phyloP scores from a whole-genome alignment of 2,797 vertebrate genomes.

The Sebastes reedi region DNA sequence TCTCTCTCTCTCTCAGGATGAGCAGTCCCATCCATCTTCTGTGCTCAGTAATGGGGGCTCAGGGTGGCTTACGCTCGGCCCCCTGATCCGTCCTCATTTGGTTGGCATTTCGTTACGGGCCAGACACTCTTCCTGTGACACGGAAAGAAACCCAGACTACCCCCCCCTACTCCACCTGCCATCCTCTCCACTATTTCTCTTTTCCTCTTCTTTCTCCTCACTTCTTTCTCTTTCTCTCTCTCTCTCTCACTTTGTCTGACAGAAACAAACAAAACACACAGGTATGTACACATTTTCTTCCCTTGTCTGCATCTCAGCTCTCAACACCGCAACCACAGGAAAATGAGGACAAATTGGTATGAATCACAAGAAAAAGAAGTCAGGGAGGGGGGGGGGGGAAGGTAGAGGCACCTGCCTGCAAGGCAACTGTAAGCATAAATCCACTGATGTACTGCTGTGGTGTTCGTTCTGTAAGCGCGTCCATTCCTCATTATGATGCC shows the following conservation, averaged over 20 bases:
- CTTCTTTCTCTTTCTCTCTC: neutral
- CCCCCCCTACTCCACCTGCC: conserved; percentile 24
- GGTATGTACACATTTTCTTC: conserved; percentile 16
- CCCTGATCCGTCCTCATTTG: conserved; percentile 87
- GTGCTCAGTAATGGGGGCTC: conserved; percentile 79
- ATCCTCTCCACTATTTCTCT: conserved; percentile 30
- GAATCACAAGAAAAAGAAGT: conserved; percentile 55
- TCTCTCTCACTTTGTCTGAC: conserved; percentile 18
- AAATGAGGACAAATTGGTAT: conserved; percentile 85
- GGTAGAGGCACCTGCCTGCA: conserved; percentile 2
- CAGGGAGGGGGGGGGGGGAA: neutral
- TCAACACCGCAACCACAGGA: conserved; percentile 35
- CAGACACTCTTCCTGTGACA: conserved; percentile 69
- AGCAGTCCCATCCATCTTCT: conserved; percentile 81
- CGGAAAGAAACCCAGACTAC: conserved; percentile 51
- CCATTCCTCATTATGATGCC: conserved; percentile 62
- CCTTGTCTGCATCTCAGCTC: conserved; percentile 60
- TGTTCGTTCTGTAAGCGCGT: conserved; percentile 16
- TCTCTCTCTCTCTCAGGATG: conserved; percentile 43
- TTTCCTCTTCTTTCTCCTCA: conserved; percentile 8
- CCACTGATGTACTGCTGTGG: conserved; percentile 53
- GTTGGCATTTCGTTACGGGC: conserved; percentile 81
- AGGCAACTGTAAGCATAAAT: conserved; percentile 68
- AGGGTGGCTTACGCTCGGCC: conserved; percentile 72
- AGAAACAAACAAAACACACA: conserved; percentile 33